A percentile compares a stretch with the other conserved stretches of the same genome.
Evolutionary conservation across 2,888 invertebrate genomes (phyloP).

Genomic region (Pachliopta kotzebuea): DNA sequence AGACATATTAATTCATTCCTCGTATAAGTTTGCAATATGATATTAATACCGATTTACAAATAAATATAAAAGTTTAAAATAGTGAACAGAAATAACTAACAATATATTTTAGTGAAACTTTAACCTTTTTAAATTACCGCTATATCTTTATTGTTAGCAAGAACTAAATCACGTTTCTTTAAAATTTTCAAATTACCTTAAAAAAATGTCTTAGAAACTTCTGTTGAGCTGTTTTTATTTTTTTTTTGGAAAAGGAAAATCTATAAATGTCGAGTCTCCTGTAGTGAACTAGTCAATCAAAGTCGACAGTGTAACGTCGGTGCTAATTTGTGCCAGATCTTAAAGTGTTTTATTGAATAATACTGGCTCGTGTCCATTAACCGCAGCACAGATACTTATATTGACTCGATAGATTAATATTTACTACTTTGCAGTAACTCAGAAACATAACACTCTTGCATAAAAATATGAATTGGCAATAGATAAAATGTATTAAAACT

Average conservation of each 20-base stretch:
- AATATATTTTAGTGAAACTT: too few relatives aligned
- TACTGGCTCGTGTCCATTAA: background rate
- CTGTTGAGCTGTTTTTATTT: too few relatives aligned
- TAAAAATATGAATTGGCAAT: too few relatives aligned
- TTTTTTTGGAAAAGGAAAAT: background rate
- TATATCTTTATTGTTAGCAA: too few relatives aligned
- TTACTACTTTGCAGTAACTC: too few relatives aligned
- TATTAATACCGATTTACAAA: too few relatives aligned
- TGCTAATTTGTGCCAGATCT: constrained; percentile 1
- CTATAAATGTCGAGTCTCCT: background rate
- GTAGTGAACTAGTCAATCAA: background rate
- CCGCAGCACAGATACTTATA: background rate
- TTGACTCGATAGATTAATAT: background rate
- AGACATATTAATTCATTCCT: background rate
- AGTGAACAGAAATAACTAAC: too few relatives aligned
- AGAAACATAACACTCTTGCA: too few relatives aligned
- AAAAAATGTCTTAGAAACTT: background rate
- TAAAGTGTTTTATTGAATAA: constrained; percentile 3
- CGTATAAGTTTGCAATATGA: background rate
- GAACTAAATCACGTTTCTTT: background rate
- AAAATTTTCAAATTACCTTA: background rate
- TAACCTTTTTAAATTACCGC: background rate
- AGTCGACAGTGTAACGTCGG: constrained; percentile 2
- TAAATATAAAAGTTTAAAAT: too few relatives aligned
- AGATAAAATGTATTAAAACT: too few relatives aligned